Evolutionary conservation across 2,113 vertebrate species (phyloP).

Genomic region (Salminus brasiliensis): DNA sequence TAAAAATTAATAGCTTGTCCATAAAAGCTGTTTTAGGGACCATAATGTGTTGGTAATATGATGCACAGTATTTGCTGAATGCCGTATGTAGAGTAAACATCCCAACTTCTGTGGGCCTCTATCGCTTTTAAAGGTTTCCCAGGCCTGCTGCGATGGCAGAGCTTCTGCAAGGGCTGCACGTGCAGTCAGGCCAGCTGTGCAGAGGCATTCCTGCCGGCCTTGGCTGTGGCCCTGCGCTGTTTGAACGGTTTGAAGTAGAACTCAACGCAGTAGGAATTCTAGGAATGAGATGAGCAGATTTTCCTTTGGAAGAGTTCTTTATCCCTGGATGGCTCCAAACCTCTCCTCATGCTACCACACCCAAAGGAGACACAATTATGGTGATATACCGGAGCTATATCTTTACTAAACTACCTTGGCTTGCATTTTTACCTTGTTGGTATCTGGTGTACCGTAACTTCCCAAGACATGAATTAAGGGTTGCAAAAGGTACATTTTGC

Average conservation of each 20-base stretch:
- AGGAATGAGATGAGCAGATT: constrained; percentile 38
- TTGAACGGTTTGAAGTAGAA: constrained; percentile 1
- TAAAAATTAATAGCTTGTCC: too few species aligned
- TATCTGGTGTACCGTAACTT: neutral
- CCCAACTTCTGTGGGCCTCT: neutral
- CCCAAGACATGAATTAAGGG: neutral
- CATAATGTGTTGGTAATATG: too few species aligned
- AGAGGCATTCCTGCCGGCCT: neutral
- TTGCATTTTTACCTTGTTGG: neutral
- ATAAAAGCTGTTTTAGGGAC: too few species aligned
- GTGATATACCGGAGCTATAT: neutral
- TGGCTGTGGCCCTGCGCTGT: neutral
- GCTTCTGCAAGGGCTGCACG: neutral
- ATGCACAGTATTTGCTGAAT: neutral
- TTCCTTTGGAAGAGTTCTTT: constrained; percentile 9
- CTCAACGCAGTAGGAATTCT: constrained; percentile 23
- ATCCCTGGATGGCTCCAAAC: neutral
- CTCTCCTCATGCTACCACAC: neutral
- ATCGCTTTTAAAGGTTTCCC: neutral
- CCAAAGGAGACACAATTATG: neutral
- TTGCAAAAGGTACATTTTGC: neutral
- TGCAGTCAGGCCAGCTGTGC: neutral
- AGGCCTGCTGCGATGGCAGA: neutral
- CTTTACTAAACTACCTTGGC: neutral
- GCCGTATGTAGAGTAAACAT: neutral